These are phyloP conservation scores for Pseudococcus jackbeardsleyi DNA, from an alignment of 2,888 invertebrate genomes.

Conservation along the genomic window DNA sequence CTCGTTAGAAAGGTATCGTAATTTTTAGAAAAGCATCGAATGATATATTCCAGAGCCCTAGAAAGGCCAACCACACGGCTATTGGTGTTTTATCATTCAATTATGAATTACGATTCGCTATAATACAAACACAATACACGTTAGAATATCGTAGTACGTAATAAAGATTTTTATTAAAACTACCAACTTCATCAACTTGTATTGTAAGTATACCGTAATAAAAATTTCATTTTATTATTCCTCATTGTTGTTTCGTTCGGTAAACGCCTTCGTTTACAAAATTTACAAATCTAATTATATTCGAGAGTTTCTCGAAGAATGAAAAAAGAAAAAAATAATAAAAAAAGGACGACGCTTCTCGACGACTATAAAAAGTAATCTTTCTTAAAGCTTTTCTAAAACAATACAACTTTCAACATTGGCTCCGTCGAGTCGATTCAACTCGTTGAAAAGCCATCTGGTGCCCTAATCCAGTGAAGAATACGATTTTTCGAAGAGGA, in stretches of 20 bases:
- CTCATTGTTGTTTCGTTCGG: background rate
- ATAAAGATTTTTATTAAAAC: background rate
- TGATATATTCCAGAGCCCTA: background rate
- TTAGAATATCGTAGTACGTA: background rate
- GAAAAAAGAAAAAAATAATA: constrained; percentile 3
- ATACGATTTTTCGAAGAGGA: too few species aligned
- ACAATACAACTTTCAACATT: background rate
- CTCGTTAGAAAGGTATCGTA: background rate
- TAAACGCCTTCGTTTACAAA: constrained; percentile 1
- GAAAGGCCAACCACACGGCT: background rate
- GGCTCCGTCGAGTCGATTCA: background rate
- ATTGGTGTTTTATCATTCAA: background rate
- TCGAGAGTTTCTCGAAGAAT: background rate
- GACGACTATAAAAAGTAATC: background rate
- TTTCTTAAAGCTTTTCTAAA: background rate
- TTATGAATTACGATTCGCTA: background rate
- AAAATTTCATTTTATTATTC: background rate
- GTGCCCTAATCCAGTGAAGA: too few species aligned
- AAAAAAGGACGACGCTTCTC: background rate
- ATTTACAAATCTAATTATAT: constrained; percentile 30
- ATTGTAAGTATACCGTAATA: background rate
- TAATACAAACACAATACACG: background rate
- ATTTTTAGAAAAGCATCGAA: background rate
- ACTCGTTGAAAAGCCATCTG: background rate
- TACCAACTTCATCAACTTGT: background rate